Evolutionary conservation across 2,888 invertebrate genomes (phyloP).

Genomic region (Alcis repandata): DNA sequence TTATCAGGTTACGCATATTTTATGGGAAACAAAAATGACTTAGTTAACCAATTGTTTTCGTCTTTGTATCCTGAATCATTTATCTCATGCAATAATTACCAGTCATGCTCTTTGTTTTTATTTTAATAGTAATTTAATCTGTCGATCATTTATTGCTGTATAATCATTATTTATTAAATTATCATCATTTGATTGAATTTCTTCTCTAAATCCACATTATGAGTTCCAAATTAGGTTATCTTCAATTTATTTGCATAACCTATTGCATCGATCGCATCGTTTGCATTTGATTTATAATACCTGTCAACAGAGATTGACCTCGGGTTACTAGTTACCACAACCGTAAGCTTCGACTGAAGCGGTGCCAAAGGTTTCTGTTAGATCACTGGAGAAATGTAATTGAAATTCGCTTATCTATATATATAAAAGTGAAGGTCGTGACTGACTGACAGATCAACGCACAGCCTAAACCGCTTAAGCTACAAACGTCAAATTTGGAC

Average conservation of each 20-base stretch:
- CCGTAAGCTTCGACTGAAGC: slow-evolving; percentile 1
- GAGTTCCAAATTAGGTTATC: slow-evolving; percentile 3
- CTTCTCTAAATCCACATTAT: background rate
- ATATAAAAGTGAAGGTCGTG: no score
- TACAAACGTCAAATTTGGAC: no score
- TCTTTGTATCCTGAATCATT: no score
- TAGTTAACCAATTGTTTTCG: background rate
- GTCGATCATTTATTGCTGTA: no score
- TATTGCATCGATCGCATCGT: slow-evolving; percentile 18
- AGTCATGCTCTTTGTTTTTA: no score
- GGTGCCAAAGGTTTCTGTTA: slow-evolving; percentile 10
- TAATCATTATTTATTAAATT: background rate
- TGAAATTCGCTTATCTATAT: slow-evolving; percentile 11
- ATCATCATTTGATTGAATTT: background rate
- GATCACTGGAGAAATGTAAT: slow-evolving; percentile 2
- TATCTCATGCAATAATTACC: no score
- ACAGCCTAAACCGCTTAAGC: no score
- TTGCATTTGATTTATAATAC: slow-evolving; percentile 23
- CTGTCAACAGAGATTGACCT: slow-evolving; percentile 12
- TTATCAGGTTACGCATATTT: background rate
- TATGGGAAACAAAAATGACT: background rate
- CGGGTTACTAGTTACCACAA: slow-evolving; percentile 2
- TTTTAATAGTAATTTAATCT: no score
- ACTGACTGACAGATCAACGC: no score
- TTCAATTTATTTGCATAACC: slow-evolving; percentile 21